These are phyloP conservation scores for Melipona beecheii DNA, from an alignment of 2,888 invertebrate genomes.

Conservation along the genomic window DNA sequence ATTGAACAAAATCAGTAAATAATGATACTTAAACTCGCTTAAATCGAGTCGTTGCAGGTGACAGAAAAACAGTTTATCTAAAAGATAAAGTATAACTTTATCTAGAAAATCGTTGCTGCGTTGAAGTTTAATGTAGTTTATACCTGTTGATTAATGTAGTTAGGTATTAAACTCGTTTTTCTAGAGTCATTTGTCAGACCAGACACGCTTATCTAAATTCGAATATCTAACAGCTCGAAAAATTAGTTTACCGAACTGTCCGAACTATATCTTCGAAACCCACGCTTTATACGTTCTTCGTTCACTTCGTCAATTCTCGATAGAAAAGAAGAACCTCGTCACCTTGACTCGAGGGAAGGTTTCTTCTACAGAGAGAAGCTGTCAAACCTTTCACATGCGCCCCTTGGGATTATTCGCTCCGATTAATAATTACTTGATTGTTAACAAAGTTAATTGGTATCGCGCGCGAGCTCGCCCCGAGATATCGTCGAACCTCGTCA, in stretches of 20 bases:
- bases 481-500: conserved; percentile 58
- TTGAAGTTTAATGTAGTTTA: too few species aligned
- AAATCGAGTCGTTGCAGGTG: too few species aligned
- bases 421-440: conserved; percentile 69
- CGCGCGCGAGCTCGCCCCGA: conserved; percentile 65
- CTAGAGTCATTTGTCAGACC: too few species aligned
- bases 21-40: too few species aligned
- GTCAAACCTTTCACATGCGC: background rate
- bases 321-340: too few species aligned
- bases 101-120: too few species aligned
- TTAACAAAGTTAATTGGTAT: conserved; percentile 74
- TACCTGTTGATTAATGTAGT: too few species aligned
- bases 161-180: too few species aligned
- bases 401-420: conserved; percentile 28
- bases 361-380: background rate
- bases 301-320: background rate
- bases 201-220: background rate
- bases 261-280: background rate
- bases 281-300: background rate
- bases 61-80: too few species aligned
- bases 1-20: too few species aligned
- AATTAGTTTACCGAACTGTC: background rate
- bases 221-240: background rate
- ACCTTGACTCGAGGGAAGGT: too few species aligned
- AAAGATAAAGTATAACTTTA: too few species aligned